A percentile compares a stretch with the other conserved stretches of the same genome.
Evolutionary conservation across 2,888 invertebrate genomes (phyloP).

Genomic region (Nomada fucata): DNA sequence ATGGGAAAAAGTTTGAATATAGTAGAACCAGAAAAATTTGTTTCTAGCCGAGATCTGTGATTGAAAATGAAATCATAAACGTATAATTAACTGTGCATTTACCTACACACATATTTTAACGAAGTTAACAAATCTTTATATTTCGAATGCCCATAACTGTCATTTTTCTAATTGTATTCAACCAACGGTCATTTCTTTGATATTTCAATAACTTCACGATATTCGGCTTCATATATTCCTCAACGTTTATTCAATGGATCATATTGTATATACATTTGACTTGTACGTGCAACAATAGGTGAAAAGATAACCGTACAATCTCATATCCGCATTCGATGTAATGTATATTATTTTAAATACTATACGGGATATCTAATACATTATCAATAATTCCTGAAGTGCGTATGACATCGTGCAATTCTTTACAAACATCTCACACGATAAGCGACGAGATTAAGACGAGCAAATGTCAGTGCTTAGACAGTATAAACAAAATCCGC

Average conservation of each 20-base stretch:
- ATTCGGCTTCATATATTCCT: slow-evolving; percentile 11
- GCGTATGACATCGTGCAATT: not conserved
- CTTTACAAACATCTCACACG: slow-evolving; percentile 3
- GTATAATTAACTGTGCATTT: not conserved
- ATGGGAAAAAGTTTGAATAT: not conserved
- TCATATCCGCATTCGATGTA: slow-evolving; percentile 12
- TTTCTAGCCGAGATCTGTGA: not conserved
- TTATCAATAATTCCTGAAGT: not conserved
- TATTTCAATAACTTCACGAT: slow-evolving; percentile 7
- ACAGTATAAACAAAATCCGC: slow-evolving; percentile 37
- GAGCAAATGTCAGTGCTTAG: not conserved
- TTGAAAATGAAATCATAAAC: not conserved
- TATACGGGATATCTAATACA: slow-evolving; percentile 2
- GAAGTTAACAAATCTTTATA: not conserved
- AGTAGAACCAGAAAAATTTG: not conserved
- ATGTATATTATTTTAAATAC: slow-evolving; percentile 5
- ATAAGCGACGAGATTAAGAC: slow-evolving; percentile 1
- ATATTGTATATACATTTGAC: slow-evolving; percentile 15
- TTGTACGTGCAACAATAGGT: slow-evolving; percentile 6
- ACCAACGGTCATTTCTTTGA: slow-evolving; percentile 3
- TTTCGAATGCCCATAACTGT: not conserved
- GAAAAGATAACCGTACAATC: slow-evolving; percentile 25
- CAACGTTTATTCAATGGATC: slow-evolving; percentile 25
- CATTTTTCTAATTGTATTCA: not conserved
- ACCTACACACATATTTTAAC: not conserved